Evolutionary conservation across 2,797 vertebrate species (phyloP).

Genomic region (Loriculus beryllinus): DNA sequence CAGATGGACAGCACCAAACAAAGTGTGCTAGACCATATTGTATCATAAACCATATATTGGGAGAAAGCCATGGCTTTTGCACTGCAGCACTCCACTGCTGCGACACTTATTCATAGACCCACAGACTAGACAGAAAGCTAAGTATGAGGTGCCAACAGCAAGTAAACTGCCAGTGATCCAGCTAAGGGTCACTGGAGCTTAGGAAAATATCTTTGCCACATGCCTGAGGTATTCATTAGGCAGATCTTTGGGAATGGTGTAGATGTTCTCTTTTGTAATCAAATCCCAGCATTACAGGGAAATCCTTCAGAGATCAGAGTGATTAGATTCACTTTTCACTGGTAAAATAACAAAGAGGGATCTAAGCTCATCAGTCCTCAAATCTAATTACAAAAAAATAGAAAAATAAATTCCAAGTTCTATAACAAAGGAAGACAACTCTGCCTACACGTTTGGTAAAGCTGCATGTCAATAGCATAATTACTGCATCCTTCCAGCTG

Average conservation of each 20-base stretch:
- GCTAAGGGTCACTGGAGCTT: background rate
- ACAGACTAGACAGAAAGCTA: background rate
- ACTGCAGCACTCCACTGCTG: background rate
- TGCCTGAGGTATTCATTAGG: background rate
- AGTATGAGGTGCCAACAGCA: constrained; percentile 5
- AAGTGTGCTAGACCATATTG: background rate
- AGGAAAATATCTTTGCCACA: background rate
- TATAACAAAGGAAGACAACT: background rate
- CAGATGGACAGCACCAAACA: background rate
- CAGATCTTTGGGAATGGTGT: background rate
- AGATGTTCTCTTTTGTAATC: background rate
- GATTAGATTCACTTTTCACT: background rate
- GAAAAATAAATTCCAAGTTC: rapidly evolving
- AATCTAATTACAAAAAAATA: background rate
- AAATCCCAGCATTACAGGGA: background rate
- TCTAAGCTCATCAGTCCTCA: background rate
- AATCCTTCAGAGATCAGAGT: background rate
- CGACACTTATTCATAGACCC: background rate
- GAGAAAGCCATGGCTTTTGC: background rate
- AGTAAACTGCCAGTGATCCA: background rate
- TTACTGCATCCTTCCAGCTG: background rate
- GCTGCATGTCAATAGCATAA: background rate
- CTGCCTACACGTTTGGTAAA: background rate
- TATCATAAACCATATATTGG: background rate
- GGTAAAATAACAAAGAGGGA: background rate